Evolutionary conservation across 1,140 invertebrate genomes (phyloP), one percentile per base, ranked within the genome.

Genomic region (Phocides pigmalion): DNA sequence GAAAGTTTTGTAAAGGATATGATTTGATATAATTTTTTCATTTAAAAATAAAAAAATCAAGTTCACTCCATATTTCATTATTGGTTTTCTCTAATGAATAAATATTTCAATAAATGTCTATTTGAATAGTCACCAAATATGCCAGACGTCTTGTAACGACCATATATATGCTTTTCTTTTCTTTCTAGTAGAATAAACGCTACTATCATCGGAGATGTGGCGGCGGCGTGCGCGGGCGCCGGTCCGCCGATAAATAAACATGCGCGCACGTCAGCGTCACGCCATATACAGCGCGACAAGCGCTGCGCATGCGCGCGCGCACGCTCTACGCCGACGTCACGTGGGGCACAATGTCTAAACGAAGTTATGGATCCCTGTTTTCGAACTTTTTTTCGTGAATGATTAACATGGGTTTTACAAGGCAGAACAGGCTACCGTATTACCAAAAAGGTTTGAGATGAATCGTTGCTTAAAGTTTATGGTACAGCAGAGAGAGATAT

Each of bases 251-350:
- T 72, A 66, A 78, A 81, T 81, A 79, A 80, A 74, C 74, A 77
- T 76, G 74, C 70, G 68, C 72, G 66, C 64, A 62, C 66, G 68
- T n/a, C n/a, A n/a, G n/a, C 63, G 71, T 66, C 66, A 58, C 59
- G 61, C 81, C 79, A 62, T 84, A 81, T 84, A 82, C 47, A 81
- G 80, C 51, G 62, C 59, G 66, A 74, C 74, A 70, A 62, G 69
- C 61, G 22, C 51, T 20, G 68, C 64, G 68, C 72, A 70, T 72
- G 73, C 70, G 71, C 67, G 41, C 41, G 56, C 63, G 70, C 70
- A 65, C 49, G 50, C 47, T 63, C 37, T 56, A 50, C 62, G 20
- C 41, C 44, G 67, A 61, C 64, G 66, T 74, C 72, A 70, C 62
- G 62, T 71, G 69, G 67, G 72, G 62, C 61, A 59, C 46, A 65